A percentile compares a stretch with the other conserved stretches of the same genome.
phyloP scores from a whole-genome alignment of 2,888 invertebrate species.

The Oscheius sp. region DNA sequence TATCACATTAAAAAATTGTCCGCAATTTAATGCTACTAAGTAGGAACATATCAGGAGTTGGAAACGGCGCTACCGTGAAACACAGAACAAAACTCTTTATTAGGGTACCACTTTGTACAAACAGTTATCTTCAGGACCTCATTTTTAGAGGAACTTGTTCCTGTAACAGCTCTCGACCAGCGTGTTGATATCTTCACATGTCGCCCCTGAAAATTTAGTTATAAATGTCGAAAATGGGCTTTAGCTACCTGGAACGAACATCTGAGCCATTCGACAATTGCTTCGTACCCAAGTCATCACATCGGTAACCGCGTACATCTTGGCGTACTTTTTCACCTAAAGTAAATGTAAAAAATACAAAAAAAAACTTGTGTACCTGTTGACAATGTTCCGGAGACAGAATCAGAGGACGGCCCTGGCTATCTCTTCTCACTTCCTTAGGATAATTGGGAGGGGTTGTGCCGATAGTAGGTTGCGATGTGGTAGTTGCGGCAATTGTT shows the following conservation, averaged over 20 bases:
- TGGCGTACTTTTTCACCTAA: constrained; percentile 67
- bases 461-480: background rate
- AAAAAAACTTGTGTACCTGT: constrained; percentile 41
- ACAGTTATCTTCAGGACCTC: background rate
- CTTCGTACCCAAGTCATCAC: constrained; percentile 64
- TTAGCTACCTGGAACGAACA: constrained; percentile 63
- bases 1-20: too few species aligned
- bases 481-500: constrained; percentile 9
- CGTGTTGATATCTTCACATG: constrained; percentile 70
- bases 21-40: too few species aligned
- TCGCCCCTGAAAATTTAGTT: constrained; percentile 51
- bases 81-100: too few species aligned
- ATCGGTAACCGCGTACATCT: constrained; percentile 67
- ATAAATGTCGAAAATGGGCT: background rate
- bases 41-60: too few species aligned
- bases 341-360: background rate
- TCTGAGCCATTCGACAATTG: constrained; percentile 70
- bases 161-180: constrained; percentile 69
- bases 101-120: constrained; percentile 17
- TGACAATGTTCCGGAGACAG: constrained; percentile 66
- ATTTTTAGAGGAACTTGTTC: constrained; percentile 39
- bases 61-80: too few species aligned
- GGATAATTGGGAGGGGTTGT: constrained; percentile 35
- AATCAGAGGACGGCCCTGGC: constrained; percentile 59
- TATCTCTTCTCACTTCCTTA: constrained; percentile 55